Percentiles rank a stretch among this genome's conserved stretches.
Conservation (phyloP, 2,888 invertebrate species). For the Merodon equestris region DNA sequence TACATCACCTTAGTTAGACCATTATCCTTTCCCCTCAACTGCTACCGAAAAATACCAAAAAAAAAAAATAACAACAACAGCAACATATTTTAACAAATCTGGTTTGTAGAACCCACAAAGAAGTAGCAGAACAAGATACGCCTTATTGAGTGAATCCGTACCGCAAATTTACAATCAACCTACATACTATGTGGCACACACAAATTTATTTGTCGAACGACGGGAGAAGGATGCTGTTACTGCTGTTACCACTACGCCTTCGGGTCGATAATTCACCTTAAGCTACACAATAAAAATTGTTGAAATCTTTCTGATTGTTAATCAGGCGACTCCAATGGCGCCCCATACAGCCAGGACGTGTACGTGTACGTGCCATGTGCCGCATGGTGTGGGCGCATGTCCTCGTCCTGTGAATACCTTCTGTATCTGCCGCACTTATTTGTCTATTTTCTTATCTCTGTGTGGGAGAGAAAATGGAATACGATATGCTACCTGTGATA, state of each 20-base stretch:
- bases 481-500: slow-evolving; percentile 58
- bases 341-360: slow-evolving; percentile 18
- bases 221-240: slow-evolving; percentile 14
- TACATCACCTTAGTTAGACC: slow-evolving; percentile 52
- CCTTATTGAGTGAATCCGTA: slow-evolving; percentile 18
- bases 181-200: slow-evolving; percentile 26
- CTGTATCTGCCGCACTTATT: neutral
- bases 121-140: slow-evolving; percentile 1
- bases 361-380: slow-evolving; percentile 18
- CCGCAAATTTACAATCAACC: slow-evolving; percentile 38
- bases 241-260: slow-evolving; percentile 18
- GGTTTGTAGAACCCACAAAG: too few relatives aligned
- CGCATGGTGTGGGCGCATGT: neutral
- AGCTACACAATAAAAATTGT: slow-evolving; percentile 65
- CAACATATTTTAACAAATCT: too few relatives aligned
- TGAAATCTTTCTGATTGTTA: slow-evolving; percentile 59
- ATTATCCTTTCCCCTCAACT: slow-evolving; percentile 8
- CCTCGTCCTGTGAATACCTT: neutral
- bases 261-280: slow-evolving; percentile 62
- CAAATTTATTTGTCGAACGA: slow-evolving; percentile 24
- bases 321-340: slow-evolving; percentile 58
- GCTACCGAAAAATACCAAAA: too few relatives aligned
- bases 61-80: too few relatives aligned
- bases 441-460: slow-evolving; percentile 57
- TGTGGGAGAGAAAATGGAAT: slow-evolving; percentile 1